Conservation (phyloP, 1,140 invertebrate genomes). For the Nebria ingens region DNA sequence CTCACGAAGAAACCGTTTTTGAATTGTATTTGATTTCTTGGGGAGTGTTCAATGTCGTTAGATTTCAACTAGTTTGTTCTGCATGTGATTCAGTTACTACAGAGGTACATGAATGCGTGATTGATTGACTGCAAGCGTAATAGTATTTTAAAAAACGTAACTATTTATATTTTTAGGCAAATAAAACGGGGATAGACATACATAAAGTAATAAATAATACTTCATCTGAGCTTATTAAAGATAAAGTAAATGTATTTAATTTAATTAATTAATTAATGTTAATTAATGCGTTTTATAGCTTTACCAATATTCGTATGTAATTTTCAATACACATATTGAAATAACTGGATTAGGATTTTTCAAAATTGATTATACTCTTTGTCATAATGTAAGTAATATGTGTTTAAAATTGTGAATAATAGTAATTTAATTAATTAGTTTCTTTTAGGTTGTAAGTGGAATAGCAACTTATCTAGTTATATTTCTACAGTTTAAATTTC, state of each 20-base stretch:
- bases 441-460: background rate
- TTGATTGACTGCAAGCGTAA: too few species aligned
- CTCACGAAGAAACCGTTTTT: background rate
- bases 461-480: background rate
- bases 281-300: background rate
- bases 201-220: background rate
- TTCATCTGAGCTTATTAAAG: background rate
- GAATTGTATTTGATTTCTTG: background rate
- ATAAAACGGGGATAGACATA: background rate
- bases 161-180: background rate
- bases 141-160: too few species aligned
- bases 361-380: background rate
- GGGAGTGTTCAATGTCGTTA: background rate
- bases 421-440: background rate
- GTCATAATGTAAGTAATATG: background rate
- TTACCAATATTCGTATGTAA: background rate
- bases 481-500: constrained; percentile 1
- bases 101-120: background rate
- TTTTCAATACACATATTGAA: background rate
- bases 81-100: background rate
- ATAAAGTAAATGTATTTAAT: background rate
- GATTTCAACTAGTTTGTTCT: background rate
- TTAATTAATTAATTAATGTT: background rate
- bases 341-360: background rate
- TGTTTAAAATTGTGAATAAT: background rate